Evolutionary conservation across 2,888 invertebrate genomes (phyloP).

Genomic region (Drosophila nigricruria): DNA sequence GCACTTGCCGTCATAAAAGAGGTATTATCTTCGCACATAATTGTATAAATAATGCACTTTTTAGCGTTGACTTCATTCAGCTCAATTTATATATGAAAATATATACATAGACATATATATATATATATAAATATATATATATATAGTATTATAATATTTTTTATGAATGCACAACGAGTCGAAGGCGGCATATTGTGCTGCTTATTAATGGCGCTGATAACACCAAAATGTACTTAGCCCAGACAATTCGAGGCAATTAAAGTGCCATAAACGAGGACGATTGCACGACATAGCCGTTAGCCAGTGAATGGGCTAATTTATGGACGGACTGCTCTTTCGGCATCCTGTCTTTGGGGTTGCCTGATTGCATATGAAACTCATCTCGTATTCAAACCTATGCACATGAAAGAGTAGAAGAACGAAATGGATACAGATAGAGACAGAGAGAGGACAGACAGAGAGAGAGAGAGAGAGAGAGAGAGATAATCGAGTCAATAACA

Average conservation of each 20-base stretch:
- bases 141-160: conserved; percentile 22
- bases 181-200: conserved; percentile 50
- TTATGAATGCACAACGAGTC: conserved; percentile 41
- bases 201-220: conserved; percentile 71
- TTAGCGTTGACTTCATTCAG: conserved; percentile 61
- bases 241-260: conserved; percentile 66
- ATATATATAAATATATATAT: not conserved
- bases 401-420: not conserved
- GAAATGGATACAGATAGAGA: not conserved
- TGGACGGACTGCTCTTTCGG: conserved; percentile 21
- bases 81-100: conserved; percentile 21
- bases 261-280: conserved; percentile 53
- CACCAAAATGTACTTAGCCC: conserved; percentile 63
- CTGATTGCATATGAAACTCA: conserved; percentile 21
- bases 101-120: not conserved
- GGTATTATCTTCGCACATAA: conserved; percentile 67
- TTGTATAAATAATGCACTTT: conserved; percentile 74
- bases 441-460: not conserved
- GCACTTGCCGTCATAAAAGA: conserved; percentile 56
- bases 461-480: not conserved
- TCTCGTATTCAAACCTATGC: conserved; percentile 8
- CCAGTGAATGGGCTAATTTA: conserved; percentile 45
- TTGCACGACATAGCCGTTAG: conserved; percentile 27
- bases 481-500: conserved; percentile 28
- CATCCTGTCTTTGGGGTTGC: conserved; percentile 6